Evolutionary conservation across 2,888 invertebrate genomes (phyloP).

Genomic region (Holacanthella duospinosa): DNA sequence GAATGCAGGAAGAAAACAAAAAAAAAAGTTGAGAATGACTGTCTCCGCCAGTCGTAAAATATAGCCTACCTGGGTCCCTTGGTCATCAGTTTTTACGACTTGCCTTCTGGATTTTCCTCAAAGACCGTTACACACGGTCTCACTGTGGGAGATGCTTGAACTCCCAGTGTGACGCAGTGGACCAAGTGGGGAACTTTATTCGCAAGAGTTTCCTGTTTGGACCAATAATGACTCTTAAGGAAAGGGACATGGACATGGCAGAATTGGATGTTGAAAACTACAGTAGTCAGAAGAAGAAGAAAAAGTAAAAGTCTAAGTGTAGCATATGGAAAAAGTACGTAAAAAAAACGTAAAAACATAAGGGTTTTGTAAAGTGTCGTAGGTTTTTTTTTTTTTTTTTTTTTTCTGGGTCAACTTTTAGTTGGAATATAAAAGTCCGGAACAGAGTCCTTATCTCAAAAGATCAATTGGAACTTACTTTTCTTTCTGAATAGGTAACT

Average conservation of each 20-base stretch:
- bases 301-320: neutral
- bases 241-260: no score
- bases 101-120: neutral
- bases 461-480: no score
- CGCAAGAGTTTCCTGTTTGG: neutral
- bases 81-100: conserved; percentile 1
- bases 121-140: neutral
- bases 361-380: neutral
- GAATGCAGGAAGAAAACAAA: no score
- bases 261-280: no score
- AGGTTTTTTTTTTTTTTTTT: neutral
- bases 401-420: neutral
- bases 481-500: no score
- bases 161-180: neutral
- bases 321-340: neutral
- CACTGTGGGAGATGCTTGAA: no score
- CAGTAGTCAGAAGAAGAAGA: no score
- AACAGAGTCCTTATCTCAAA: no score
- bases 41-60: conserved; percentile 2
- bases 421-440: no score
- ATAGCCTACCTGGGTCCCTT: conserved; percentile 1
- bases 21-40: neutral
- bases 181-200: neutral
- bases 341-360: neutral
- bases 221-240: neutral